A percentile compares a stretch with the other conserved stretches of the same genome.
phyloP scores from a whole-genome alignment of 2,888 invertebrate species.

The Callosobruchus maculatus region DNA sequence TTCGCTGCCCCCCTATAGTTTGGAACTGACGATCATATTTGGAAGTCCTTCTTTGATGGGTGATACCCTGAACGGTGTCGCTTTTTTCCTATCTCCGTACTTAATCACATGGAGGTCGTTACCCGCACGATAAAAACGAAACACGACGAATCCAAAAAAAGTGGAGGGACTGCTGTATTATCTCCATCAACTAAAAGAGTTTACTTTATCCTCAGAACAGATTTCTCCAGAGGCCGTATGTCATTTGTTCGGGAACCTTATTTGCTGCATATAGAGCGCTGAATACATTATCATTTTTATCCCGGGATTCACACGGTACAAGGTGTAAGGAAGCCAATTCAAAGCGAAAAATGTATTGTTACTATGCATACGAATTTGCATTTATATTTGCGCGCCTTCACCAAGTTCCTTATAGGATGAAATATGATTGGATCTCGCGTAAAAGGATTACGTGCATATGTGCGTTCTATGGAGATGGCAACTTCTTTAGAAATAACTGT shows the following conservation, averaged over 20 bases:
- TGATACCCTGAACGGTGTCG: too few species aligned
- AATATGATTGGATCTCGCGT: background rate
- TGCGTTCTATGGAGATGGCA: background rate
- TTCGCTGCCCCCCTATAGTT: too few species aligned
- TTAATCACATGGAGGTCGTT: background rate
- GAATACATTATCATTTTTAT: background rate
- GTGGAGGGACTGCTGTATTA: background rate
- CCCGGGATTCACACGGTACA: background rate
- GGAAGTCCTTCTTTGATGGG: too few species aligned
- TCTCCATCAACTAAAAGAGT: background rate
- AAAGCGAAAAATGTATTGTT: background rate
- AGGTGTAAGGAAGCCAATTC: background rate
- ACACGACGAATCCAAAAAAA: background rate
- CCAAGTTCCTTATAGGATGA: background rate
- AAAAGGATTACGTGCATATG: background rate
- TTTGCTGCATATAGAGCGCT: background rate
- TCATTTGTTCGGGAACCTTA: background rate
- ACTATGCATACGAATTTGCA: background rate
- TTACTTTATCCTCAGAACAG: background rate
- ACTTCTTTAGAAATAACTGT: background rate
- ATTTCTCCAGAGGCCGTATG: background rate
- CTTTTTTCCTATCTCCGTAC: background rate
- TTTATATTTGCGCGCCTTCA: background rate
- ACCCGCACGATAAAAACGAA: background rate
- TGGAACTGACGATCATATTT: too few species aligned